phyloP scores from a whole-genome alignment of 2,888 invertebrate genomes.

The Chaetoderma sp. region DNA sequence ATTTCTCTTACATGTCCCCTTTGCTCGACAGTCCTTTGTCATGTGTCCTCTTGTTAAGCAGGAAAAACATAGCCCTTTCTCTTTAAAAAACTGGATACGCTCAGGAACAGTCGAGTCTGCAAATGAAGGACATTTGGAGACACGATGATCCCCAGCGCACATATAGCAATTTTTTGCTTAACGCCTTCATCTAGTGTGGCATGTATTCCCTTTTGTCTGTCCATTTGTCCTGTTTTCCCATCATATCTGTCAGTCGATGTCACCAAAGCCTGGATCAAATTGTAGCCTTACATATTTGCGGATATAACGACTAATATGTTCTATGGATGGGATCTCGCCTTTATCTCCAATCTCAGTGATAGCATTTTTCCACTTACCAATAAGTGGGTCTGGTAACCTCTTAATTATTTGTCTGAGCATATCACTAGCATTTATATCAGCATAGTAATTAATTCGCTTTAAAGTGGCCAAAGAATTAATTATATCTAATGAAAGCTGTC shows the following conservation, averaged over 20 bases:
- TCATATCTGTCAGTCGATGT: conserved; percentile 3
- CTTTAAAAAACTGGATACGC: neutral
- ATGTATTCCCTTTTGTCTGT: neutral
- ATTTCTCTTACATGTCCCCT: neutral
- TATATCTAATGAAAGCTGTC: conserved; percentile 10
- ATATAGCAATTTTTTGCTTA: neutral
- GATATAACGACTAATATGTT: conserved; percentile 7
- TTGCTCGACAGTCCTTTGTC: neutral
- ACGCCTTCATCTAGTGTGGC: neutral
- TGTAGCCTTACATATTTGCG: conserved; percentile 3
- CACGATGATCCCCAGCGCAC: neutral
- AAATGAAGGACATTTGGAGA: conserved; percentile 7
- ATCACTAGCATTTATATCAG: conserved; percentile 8
- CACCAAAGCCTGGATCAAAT: conserved; percentile 3
- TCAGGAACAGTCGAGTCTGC: neutral
- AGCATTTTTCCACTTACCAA: neutral
- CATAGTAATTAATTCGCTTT: neutral
- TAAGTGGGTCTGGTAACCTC: neutral
- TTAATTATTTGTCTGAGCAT: neutral
- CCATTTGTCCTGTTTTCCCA: neutral
- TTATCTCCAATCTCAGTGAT: neutral
- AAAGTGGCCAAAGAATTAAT: conserved; percentile 15
- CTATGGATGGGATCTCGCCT: neutral
- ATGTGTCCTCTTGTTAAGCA: neutral
- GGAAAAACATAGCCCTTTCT: conserved; percentile 11